Base-by-base conservation (phyloP, 1,140 invertebrate species). In the Anastrepha obliqua region DNA sequence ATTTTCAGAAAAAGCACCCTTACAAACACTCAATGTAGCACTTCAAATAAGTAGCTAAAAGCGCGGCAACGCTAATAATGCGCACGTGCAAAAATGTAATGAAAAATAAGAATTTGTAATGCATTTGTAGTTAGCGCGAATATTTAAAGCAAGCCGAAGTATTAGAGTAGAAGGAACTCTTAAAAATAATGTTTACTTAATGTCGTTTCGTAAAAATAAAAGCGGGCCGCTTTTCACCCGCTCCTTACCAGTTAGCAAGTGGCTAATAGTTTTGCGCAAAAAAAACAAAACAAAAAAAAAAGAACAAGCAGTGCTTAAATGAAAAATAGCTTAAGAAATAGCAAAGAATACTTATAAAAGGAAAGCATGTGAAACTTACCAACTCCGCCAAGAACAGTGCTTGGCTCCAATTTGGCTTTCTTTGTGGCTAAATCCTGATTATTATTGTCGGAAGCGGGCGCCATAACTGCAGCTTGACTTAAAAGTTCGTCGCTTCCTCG, bases 401-500 rank as follows among this genome's bases (percentile, higher is more conserved):
- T 92, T 88, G 93, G 89, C 86, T 93, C 93, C 91, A 93, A 90
- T 89, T 94, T 95, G 94, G 98, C 98, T 96, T 98, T 98, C 95
- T 98, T 98, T 90, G 97, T 97, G 90, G 97, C 97, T 89, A 95
- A 95, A 94, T 97, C 96, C 94, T 97, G 96, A 95, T 98, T 98
- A 94, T 98, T 98, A 94, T 98, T 98, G 93, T 98, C 97, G 87
- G 97, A 95, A 94, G 97, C 97, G 91, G 97, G 97, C 95, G 98
- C 98, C 95, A 98, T 98, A 93, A 98, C 97, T 94, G 97, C 97
- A 94, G 97, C 97, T 95, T 98, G 97, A 93, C 97, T 97, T 94
- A 98, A 95, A 94, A 98, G 96, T 95, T 98, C 98, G 95, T 98
- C 98, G 93, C 97, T 98, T 94, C 98, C 97, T 95, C 98, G 97